These are phyloP conservation scores for Drosophila mauritiana DNA, from an alignment of 1,140 invertebrate genomes.

Conservation along the genomic window DNA sequence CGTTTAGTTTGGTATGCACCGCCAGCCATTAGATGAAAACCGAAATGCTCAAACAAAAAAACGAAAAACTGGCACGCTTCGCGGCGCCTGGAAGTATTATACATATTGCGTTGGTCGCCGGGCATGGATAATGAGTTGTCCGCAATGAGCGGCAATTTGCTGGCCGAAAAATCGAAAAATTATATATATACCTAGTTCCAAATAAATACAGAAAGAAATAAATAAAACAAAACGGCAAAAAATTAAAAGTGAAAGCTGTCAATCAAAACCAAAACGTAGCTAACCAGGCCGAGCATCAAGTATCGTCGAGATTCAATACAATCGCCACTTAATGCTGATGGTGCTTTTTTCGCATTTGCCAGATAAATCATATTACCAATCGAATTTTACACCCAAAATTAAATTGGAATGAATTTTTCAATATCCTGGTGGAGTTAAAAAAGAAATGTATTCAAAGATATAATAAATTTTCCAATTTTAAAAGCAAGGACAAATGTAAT, in stretches of 20 bases:
- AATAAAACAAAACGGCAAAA: background rate
- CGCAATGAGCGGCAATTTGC: conserved; percentile 48
- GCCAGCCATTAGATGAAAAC: conserved; percentile 35
- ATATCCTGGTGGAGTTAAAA: conserved; percentile 2
- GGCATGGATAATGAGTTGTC: conserved; percentile 30
- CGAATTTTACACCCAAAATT: conserved; percentile 10
- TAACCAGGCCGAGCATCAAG: conserved; percentile 39
- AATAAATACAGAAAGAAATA: background rate
- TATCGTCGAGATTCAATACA: conserved; percentile 26
- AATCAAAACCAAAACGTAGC: conserved; percentile 55
- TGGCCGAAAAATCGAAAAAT: conserved; percentile 12
- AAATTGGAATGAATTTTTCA: background rate
- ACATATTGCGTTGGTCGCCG: conserved; percentile 31
- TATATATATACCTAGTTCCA: background rate
- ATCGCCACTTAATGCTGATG: conserved; percentile 34
- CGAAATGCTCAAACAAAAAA: conserved; percentile 29
- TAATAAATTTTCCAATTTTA: background rate
- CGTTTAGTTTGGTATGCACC: conserved; percentile 66
- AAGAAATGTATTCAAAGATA: background rate
- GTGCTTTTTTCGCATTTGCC: conserved; percentile 15
- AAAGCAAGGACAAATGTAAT: background rate
- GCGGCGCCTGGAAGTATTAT: conserved; percentile 33
- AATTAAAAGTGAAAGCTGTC: conserved; percentile 73
- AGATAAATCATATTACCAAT: background rate
- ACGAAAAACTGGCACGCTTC: conserved; percentile 30